Evolutionary conservation across 2,797 vertebrate species (phyloP).

Genomic region (Malacoraja senta): DNA sequence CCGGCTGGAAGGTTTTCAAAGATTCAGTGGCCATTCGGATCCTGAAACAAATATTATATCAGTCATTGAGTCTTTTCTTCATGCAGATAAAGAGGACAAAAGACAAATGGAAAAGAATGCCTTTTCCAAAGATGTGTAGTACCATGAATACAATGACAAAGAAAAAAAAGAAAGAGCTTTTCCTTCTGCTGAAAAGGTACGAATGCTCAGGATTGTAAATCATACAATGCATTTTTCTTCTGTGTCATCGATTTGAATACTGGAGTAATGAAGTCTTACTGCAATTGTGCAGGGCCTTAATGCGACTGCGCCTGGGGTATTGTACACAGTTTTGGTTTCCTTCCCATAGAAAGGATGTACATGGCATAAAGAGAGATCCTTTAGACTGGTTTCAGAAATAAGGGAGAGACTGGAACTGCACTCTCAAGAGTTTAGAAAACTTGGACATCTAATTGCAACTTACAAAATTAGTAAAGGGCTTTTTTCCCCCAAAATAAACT

Average conservation of each 20-base stretch:
- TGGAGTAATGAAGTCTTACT: too few relatives aligned
- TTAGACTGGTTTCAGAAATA: too few relatives aligned
- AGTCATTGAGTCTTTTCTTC: neutral
- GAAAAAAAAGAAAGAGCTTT: neutral
- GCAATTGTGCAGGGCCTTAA: too few relatives aligned
- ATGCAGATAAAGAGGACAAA: neutral
- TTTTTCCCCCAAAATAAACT: too few relatives aligned
- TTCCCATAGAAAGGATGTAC: too few relatives aligned
- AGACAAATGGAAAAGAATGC: neutral
- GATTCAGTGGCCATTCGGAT: conserved; percentile 91
- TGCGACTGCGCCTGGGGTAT: too few relatives aligned
- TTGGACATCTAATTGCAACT: too few relatives aligned
- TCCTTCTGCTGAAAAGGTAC: neutral
- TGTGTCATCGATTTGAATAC: neutral
- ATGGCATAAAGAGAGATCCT: too few relatives aligned
- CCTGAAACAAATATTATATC: conserved; percentile 54
- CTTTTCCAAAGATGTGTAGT: neutral
- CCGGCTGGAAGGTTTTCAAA: conserved; percentile 79
- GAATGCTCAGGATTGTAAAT: neutral
- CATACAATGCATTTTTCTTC: neutral
- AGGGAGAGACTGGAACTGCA: too few relatives aligned
- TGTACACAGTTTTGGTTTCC: too few relatives aligned
- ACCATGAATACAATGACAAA: neutral
- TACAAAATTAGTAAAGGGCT: too few relatives aligned
- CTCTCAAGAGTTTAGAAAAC: too few relatives aligned